Conservation (phyloP, 2,888 invertebrate genomes). For the Nymphalis c-album region DNA sequence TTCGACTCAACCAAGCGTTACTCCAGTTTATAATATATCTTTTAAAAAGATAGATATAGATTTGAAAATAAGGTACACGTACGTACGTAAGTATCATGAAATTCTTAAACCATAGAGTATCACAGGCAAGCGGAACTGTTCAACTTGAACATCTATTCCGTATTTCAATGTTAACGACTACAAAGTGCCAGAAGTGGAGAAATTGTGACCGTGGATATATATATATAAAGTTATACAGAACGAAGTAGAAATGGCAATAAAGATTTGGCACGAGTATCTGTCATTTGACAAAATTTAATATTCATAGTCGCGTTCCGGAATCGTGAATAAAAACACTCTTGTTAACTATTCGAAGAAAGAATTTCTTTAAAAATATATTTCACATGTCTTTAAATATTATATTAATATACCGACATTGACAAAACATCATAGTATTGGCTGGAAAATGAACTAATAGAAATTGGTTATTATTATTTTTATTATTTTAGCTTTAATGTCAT, state of each 20-base stretch:
- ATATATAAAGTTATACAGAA: conserved; percentile 28
- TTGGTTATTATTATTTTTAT: too few relatives aligned
- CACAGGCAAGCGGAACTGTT: conserved; percentile 2
- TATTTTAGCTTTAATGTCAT: too few relatives aligned
- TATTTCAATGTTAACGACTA: conserved; percentile 28
- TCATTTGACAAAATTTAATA: conserved; percentile 36
- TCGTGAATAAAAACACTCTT: conserved; percentile 19
- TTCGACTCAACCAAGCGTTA: too few relatives aligned
- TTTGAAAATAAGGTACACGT: too few relatives aligned
- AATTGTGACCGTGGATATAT: conserved; percentile 22
- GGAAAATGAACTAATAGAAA: too few relatives aligned
- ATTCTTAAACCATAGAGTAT: neutral
- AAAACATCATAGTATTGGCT: neutral
- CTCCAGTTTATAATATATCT: too few relatives aligned
- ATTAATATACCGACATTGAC: neutral
- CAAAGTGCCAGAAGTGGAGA: conserved; percentile 30
- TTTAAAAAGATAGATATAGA: too few relatives aligned
- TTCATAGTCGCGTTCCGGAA: conserved; percentile 29
- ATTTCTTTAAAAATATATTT: conserved; percentile 7
- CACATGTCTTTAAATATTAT: neutral
- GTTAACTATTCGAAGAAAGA: conserved; percentile 18
- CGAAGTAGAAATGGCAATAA: conserved; percentile 36
- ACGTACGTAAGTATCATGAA: too few relatives aligned
- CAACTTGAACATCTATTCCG: conserved; percentile 25
- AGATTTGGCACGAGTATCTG: conserved; percentile 39